Percentiles rank a stretch among this genome's conserved stretches.
Evolutionary conservation across 2,888 invertebrate genomes (phyloP).

Genomic region (Drosophila macrothrix): DNA sequence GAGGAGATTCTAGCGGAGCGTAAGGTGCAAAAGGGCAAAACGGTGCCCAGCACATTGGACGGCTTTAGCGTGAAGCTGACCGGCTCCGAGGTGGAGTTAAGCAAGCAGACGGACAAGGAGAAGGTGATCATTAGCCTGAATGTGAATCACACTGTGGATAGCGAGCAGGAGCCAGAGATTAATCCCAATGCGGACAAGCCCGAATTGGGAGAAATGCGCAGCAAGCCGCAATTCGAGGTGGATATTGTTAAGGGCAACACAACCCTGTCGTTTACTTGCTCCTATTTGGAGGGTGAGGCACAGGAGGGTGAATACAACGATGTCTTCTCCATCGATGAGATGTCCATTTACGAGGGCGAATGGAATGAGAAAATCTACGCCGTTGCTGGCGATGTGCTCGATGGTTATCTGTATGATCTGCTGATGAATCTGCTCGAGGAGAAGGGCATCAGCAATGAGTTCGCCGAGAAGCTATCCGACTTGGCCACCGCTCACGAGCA

Average conservation of each 20-base stretch:
- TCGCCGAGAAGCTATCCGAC: conserved; percentile 94
- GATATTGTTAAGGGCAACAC: conserved; percentile 92
- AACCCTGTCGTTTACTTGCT: conserved; percentile 94
- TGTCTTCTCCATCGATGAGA: conserved; percentile 96
- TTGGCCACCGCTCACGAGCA: conserved; percentile 98
- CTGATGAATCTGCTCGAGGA: conserved; percentile 98
- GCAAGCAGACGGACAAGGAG: conserved; percentile 90
- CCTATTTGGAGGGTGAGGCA: conserved; percentile 89
- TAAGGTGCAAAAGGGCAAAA: conserved; percentile 91
- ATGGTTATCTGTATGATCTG: conserved; percentile 97
- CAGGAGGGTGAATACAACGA: conserved; percentile 93
- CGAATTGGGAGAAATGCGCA: conserved; percentile 93
- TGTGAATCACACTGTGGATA: conserved; percentile 97
- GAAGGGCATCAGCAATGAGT: conserved; percentile 96
- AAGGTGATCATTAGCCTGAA: conserved; percentile 92
- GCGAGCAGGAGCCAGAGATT: conserved; percentile 89
- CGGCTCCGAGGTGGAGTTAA: conserved; percentile 94
- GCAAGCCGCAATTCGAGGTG: conserved; percentile 96
- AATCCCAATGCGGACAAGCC: conserved; percentile 89
- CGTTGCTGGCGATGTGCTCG: conserved; percentile 97
- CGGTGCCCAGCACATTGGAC: conserved; percentile 90
- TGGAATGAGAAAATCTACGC: conserved; percentile 95
- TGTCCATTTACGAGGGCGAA: conserved; percentile 94
- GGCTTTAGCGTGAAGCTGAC: conserved; percentile 92
- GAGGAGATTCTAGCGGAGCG: conserved; percentile 97